Evolutionary conservation across 2,888 invertebrate genomes (phyloP).

Genomic region (Balanococcus diminutus): DNA sequence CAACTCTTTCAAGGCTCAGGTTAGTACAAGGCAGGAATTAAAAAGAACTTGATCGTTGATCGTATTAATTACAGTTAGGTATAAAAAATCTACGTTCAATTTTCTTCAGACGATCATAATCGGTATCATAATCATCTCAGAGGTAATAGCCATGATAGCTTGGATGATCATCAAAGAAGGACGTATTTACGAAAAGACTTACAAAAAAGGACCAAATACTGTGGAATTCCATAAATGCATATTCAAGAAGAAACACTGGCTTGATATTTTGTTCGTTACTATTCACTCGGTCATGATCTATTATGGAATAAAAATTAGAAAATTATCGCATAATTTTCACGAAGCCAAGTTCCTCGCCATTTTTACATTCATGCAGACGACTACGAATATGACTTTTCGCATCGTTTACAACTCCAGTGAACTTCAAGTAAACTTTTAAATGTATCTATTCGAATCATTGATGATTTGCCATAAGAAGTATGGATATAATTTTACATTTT

Average conservation of each 20-base stretch:
- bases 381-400: conserved; percentile 80
- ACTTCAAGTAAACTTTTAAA: conserved; percentile 28
- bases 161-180: neutral
- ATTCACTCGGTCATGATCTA: conserved; percentile 73
- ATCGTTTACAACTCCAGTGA: conserved; percentile 77
- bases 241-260: conserved; percentile 60
- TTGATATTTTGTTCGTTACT: conserved; percentile 74
- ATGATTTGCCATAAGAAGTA: neutral
- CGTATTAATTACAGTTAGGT: too few species aligned
- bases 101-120: neutral
- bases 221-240: neutral
- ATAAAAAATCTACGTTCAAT: neutral
- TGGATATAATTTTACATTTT: neutral
- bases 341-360: conserved; percentile 78
- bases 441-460: neutral
- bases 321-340: conserved; percentile 83
- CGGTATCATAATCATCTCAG: neutral
- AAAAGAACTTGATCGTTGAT: too few species aligned
- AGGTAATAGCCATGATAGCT: neutral
- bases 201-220: neutral
- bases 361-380: conserved; percentile 80
- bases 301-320: conserved; percentile 77
- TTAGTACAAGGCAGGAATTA: conserved; percentile 58
- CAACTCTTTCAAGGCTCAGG: conserved; percentile 68
- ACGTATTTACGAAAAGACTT: neutral